Evolutionary conservation across 1,140 invertebrate genomes (phyloP).

Genomic region (Drosophila punjabiensis): DNA sequence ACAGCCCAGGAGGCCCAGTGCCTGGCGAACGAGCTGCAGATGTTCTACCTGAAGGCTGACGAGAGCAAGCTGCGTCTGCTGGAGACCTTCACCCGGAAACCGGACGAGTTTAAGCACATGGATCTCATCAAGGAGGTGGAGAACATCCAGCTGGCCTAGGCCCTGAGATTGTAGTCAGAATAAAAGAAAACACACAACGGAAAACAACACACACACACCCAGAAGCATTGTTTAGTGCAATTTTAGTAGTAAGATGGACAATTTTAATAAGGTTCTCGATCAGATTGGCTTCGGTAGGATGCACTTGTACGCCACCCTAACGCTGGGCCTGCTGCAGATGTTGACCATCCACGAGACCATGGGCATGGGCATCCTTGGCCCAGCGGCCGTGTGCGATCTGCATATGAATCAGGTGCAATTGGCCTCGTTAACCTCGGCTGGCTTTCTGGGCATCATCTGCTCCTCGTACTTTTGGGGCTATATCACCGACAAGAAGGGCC

Average conservation of each 20-base stretch:
- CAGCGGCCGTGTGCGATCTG: slow-evolving; percentile 80
- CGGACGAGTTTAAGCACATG: slow-evolving; percentile 93
- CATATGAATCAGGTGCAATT: slow-evolving; percentile 71
- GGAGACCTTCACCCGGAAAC: slow-evolving; percentile 90
- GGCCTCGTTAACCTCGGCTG: slow-evolving; percentile 68
- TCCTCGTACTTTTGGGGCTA: slow-evolving; percentile 89
- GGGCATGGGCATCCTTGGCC: slow-evolving; percentile 65
- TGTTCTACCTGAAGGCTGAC: slow-evolving; percentile 92
- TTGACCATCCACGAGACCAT: slow-evolving; percentile 72
- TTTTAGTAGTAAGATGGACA: slow-evolving; percentile 11
- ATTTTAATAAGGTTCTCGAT: slow-evolving; percentile 65
- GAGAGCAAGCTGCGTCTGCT: slow-evolving; percentile 88
- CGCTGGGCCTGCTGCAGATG: slow-evolving; percentile 68
- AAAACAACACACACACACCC: not conserved
- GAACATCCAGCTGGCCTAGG: slow-evolving; percentile 87
- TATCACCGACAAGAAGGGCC: slow-evolving; percentile 89
- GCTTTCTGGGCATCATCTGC: slow-evolving; percentile 86
- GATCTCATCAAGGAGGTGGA: slow-evolving; percentile 93
- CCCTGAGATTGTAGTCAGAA: slow-evolving; percentile 29
- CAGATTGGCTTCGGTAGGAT: slow-evolving; percentile 66
- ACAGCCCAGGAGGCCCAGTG: slow-evolving; percentile 93
- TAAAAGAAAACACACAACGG: slow-evolving; percentile 17
- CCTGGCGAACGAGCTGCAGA: slow-evolving; percentile 93
- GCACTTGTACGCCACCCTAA: slow-evolving; percentile 56
- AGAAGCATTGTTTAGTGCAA: not conserved